Evolutionary conservation across 2,113 vertebrate genomes (phyloP).

Genomic region (Myotis davidii): DNA sequence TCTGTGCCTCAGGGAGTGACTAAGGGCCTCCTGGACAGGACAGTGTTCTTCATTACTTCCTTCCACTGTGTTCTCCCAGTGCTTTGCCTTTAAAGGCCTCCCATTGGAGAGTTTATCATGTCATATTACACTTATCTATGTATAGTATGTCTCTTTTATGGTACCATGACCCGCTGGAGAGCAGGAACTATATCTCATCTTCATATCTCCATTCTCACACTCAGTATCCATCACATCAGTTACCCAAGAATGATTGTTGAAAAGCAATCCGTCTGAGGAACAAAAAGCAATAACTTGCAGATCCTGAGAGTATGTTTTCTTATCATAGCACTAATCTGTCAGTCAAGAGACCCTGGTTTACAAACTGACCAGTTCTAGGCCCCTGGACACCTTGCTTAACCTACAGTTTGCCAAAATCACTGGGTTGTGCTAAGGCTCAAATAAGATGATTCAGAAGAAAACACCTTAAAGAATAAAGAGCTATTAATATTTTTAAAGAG

Average conservation of each 20-base stretch:
- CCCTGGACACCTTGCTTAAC: neutral
- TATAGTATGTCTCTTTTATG: neutral
- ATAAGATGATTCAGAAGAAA: neutral
- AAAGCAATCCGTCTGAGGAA: neutral
- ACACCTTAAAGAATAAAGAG: neutral
- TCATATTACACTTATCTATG: neutral
- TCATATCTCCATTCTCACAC: neutral
- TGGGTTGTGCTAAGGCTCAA: neutral
- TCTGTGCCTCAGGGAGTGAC: conserved; percentile 91
- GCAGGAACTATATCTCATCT: neutral
- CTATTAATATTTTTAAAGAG: neutral
- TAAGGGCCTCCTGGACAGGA: conserved; percentile 91
- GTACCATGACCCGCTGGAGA: neutral
- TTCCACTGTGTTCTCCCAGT: neutral
- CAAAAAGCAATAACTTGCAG: neutral
- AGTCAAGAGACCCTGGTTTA: neutral
- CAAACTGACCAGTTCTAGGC: neutral
- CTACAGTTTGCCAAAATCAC: neutral
- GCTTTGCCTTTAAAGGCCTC: neutral
- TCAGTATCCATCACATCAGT: neutral
- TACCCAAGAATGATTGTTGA: neutral
- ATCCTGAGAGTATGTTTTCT: neutral
- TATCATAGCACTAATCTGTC: neutral
- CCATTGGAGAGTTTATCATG: neutral
- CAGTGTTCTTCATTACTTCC: conserved; percentile 74